These are phyloP conservation scores for Entomobrya proxima DNA, from an alignment of 2,888 invertebrate species.

Conservation along the genomic window DNA sequence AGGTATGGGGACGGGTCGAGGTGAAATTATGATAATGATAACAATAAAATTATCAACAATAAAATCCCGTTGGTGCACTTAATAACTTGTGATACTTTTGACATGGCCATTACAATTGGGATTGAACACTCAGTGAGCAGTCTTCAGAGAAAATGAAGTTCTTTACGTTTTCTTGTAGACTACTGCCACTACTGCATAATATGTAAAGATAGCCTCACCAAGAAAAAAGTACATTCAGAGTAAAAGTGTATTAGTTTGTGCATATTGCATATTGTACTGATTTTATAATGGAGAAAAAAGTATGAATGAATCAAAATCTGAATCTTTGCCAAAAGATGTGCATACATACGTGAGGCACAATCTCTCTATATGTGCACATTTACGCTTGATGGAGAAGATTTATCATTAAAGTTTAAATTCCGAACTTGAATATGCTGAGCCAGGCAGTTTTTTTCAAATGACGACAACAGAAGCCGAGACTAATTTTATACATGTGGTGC, in stretches of 20 bases:
- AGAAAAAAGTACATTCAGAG: not conserved
- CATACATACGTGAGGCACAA: not conserved
- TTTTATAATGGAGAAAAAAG: not conserved
- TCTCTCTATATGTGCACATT: not conserved
- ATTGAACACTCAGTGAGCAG: no score
- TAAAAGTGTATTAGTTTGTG: not conserved
- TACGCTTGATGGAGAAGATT: not conserved
- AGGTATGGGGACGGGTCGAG: not conserved
- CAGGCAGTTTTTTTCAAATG: slow-evolving; percentile 17
- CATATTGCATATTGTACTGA: not conserved
- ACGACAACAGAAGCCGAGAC: slow-evolving; percentile 21
- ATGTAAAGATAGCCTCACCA: not conserved
- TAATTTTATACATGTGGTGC: slow-evolving; percentile 49
- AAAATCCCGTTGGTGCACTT: not conserved
- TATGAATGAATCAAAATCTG: slow-evolving; percentile 37
- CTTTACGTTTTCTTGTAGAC: no score
- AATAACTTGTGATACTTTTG: no score
- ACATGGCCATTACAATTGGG: no score
- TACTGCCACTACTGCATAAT: not conserved
- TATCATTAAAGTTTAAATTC: slow-evolving; percentile 19
- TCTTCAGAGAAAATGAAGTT: no score
- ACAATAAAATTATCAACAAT: not conserved
- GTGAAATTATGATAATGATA: not conserved
- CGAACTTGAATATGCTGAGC: slow-evolving; percentile 42
- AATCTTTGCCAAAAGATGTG: slow-evolving; percentile 34